These are phyloP conservation scores for Gobionotothen gibberifrons DNA, from an alignment of 2,797 vertebrate species.

Conservation along the genomic window DNA sequence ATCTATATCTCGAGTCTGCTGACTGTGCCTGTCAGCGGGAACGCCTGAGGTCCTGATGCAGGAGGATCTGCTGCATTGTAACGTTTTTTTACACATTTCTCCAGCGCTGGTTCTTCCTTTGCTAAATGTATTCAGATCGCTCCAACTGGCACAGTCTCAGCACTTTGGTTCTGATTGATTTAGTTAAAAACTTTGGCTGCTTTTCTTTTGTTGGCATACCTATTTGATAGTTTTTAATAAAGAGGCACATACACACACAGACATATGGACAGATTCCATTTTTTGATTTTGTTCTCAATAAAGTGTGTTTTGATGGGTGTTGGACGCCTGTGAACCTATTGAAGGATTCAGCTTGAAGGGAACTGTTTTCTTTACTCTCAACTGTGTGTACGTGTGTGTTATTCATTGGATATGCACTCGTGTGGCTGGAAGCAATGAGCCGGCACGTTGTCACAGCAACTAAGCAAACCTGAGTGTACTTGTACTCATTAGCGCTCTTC, in stretches of 20 bases:
- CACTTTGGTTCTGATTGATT: conserved; percentile 55
- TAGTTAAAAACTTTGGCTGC: conserved; percentile 57
- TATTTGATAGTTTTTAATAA: conserved; percentile 32
- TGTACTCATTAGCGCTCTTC: conserved; percentile 67
- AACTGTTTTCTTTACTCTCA: conserved; percentile 35
- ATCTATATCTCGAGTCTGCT: conserved; percentile 16
- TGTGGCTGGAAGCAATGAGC: conserved; percentile 54
- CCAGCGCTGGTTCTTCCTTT: conserved; percentile 11
- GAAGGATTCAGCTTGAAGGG: conserved; percentile 52
- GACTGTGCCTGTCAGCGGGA: conserved; percentile 28
- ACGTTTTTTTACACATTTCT: conserved; percentile 27
- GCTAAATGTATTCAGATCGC: conserved; percentile 32
- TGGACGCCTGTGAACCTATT: conserved; percentile 27
- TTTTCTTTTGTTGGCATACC: conserved; percentile 32
- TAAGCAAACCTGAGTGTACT: conserved; percentile 67
- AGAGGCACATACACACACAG: conserved; percentile 13
- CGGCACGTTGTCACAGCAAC: conserved; percentile 75
- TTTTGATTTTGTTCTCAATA: conserved; percentile 40
- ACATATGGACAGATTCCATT: conserved; percentile 28
- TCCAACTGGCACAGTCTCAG: conserved; percentile 48
- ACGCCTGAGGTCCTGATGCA: conserved; percentile 31
- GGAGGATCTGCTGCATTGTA: conserved; percentile 51
- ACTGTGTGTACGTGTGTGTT: conserved; percentile 29
- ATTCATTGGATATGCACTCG: conserved; percentile 60
- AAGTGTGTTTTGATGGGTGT: conserved; percentile 38